phyloP scores from a whole-genome alignment of 2,797 vertebrate species.

The Australoheros facetus region DNA sequence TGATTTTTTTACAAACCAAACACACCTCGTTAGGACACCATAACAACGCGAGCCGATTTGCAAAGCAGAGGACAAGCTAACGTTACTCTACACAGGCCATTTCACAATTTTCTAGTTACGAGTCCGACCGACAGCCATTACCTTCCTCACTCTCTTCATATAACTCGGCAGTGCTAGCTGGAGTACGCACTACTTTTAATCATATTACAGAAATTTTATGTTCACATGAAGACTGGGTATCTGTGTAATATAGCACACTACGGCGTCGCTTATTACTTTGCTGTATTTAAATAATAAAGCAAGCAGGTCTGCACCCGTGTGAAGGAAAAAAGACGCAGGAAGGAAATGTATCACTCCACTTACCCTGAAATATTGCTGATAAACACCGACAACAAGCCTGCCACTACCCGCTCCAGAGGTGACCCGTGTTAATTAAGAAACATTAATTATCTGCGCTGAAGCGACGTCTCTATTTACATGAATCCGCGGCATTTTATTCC shows the following conservation, averaged over 20 bases:
- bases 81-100: slow-evolving; percentile 64
- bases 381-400: slow-evolving; percentile 52
- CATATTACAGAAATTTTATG: not conserved
- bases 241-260: not conserved
- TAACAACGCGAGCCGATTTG: not conserved
- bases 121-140: slow-evolving; percentile 82
- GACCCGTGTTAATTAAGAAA: slow-evolving; percentile 35
- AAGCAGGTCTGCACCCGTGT: slow-evolving; percentile 45
- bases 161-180: slow-evolving; percentile 51
- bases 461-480: slow-evolving; percentile 59
- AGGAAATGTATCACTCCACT: slow-evolving; percentile 84
- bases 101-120: slow-evolving; percentile 74
- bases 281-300: slow-evolving; percentile 51
- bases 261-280: slow-evolving; percentile 26
- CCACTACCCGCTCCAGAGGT: slow-evolving; percentile 16
- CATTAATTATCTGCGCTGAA: slow-evolving; percentile 42
- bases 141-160: slow-evolving; percentile 67
- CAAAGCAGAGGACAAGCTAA: slow-evolving; percentile 26
- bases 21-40: not conserved
- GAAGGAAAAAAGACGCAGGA: slow-evolving; percentile 79
- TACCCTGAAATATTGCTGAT: slow-evolving; percentile 79
- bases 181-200: slow-evolving; percentile 54
- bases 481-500: slow-evolving; percentile 74
- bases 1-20: slow-evolving; percentile 1
- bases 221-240: not conserved